These are phyloP conservation scores for Podargus strigoides DNA, from an alignment of 2,797 vertebrate species.

Conservation along the genomic window DNA sequence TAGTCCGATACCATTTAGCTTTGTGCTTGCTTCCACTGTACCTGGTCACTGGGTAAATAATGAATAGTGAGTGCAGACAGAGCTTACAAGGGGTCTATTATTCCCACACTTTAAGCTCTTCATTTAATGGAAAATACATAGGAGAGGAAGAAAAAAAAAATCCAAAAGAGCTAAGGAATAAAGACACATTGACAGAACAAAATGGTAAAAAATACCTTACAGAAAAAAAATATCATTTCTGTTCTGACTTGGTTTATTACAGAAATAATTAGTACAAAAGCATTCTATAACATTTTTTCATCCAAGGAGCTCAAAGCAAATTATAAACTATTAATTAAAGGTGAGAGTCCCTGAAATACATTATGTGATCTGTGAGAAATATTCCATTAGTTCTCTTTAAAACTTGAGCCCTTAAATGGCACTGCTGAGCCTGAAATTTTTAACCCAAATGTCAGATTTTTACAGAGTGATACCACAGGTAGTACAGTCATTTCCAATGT, in stretches of 20 bases:
- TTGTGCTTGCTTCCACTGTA: background rate
- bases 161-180: conserved; percentile 6
- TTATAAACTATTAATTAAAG: background rate
- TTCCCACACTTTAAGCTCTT: conserved; percentile 13
- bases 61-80: conserved; percentile 27
- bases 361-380: background rate
- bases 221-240: background rate
- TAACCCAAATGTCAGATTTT: background rate
- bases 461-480: background rate
- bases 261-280: background rate
- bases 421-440: background rate
- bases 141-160: background rate
- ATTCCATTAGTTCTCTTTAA: background rate
- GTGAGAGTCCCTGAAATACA: background rate
- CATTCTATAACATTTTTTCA: background rate
- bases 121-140: conserved; percentile 28
- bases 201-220: background rate
- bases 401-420: background rate
- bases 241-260: background rate
- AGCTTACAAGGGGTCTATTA: conserved; percentile 22
- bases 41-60: conserved; percentile 49
- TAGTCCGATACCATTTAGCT: conserved; percentile 33
- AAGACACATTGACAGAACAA: background rate
- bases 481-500: background rate
- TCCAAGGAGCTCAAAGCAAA: background rate